Evolutionary conservation across 2,113 vertebrate genomes (phyloP), one percentile per base, ranked within the genome.

Genomic region (Hystrix brachyura): DNA sequence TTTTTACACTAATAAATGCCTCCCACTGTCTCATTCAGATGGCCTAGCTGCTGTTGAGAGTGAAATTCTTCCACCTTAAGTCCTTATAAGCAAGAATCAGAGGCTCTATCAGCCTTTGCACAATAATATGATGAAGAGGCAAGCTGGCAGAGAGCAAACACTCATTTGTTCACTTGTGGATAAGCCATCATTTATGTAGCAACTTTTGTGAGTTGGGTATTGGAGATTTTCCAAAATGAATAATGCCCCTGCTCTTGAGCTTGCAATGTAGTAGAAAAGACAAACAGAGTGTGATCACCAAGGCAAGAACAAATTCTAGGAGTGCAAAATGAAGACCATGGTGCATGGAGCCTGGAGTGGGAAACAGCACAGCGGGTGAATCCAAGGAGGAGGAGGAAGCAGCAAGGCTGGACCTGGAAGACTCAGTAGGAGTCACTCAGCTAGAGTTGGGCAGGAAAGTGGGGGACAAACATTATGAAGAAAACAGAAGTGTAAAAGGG

Each of bases 141-240:
- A 2, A 0, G 2, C 7, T 14, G 43, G 74, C 29, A 7, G 12
- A 34, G 71, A 74, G 62, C 74, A 92, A 74, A 92, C 69, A 18
- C 46, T 32, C 4, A 76, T 78, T 27, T 91, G 79, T 62, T 88
- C 74, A n/a, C 13, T 5, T 60, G 76, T 25, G 57, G 57, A 65
- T 76, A 85, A 92, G 93, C 13, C 59, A 34, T 85, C 81, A 93
- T 51, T 64, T 59, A 76, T 7, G n/a, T 34, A 62, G 65, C 46
- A 60, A 64, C n/a, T 67, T 81, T 59, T 71, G 32, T n/a, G 23
- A n/a, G 32, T 2, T 78, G 71, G 53, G 72, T 69, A 59, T 6
- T 64, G 34, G 87, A 94, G 78, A 71, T 71, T 92, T 93, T 89
- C 86, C 90, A 85, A 13, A 76, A 59, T 43, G 86, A 92, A 48